Percentiles rank a stretch among this genome's conserved stretches.
phyloP scores from a whole-genome alignment of 2,888 invertebrate genomes.

The Tineola bisselliella region DNA sequence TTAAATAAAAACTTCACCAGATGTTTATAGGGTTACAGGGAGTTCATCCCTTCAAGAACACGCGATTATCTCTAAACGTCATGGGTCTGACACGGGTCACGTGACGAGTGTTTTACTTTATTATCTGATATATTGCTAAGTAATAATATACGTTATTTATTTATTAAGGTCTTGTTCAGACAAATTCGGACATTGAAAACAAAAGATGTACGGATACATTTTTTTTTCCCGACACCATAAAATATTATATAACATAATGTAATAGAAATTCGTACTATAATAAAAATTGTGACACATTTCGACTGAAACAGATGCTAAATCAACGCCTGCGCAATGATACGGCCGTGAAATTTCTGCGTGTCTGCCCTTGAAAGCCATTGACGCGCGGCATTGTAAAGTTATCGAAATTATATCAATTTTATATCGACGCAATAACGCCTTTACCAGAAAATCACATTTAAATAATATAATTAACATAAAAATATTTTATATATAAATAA shows the following conservation, averaged over 20 bases:
- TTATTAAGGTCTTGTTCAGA: too few species aligned
- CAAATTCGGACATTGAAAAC: too few species aligned
- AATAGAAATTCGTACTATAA: too few species aligned
- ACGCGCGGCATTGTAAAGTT: not conserved
- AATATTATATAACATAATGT: not conserved
- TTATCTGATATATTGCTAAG: not conserved
- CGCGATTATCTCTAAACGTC: not conserved
- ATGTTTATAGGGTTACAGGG: not conserved
- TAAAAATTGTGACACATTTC: conserved; percentile 18
- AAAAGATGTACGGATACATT: too few species aligned
- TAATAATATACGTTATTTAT: not conserved
- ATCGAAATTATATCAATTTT: not conserved
- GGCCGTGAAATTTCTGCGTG: conserved; percentile 30
- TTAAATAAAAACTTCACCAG: not conserved
- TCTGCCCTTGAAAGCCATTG: conserved; percentile 32
- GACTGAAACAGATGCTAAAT: conserved; percentile 19
- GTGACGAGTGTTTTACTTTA: not conserved
- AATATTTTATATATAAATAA: too few species aligned
- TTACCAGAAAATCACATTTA: too few species aligned
- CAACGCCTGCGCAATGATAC: conserved; percentile 17
- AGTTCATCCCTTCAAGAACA: not conserved
- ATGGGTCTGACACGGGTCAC: not conserved
- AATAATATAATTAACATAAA: too few species aligned
- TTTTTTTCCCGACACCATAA: too few species aligned
- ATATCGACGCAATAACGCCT: not conserved